These are phyloP conservation scores for Xenotilapia leptura DNA, from an alignment of 2,113 vertebrate genomes.

Conservation along the genomic window DNA sequence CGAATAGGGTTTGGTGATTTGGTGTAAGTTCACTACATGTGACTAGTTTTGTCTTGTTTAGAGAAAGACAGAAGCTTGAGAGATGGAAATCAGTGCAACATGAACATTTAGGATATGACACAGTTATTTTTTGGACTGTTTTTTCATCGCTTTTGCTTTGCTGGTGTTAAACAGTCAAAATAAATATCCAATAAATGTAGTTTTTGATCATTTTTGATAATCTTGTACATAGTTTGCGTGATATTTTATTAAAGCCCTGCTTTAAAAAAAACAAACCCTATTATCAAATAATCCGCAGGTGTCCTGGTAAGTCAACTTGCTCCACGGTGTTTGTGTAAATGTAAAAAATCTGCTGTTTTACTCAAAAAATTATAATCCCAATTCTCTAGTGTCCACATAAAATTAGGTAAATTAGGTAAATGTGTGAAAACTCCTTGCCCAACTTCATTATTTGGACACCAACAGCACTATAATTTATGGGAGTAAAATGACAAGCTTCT, in stretches of 20 bases:
- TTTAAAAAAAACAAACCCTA: not conserved
- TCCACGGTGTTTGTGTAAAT: not conserved
- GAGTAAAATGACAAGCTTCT: not conserved
- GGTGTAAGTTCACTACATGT: not conserved
- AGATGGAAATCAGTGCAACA: not conserved
- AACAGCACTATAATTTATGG: slow-evolving; percentile 21
- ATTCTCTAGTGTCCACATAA: not conserved
- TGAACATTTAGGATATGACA: not conserved
- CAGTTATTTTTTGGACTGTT: not conserved
- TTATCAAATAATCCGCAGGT: not conserved
- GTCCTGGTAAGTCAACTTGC: not conserved
- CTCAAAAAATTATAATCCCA: not conserved
- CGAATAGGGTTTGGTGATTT: not conserved
- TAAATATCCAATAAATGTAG: not conserved
- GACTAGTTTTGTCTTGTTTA: not conserved
- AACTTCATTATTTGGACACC: slow-evolving; percentile 19
- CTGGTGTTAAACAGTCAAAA: not conserved
- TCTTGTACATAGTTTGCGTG: not conserved
- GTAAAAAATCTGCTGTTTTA: not conserved
- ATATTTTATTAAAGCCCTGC: not conserved
- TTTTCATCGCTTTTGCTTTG: not conserved
- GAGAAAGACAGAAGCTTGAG: not conserved
- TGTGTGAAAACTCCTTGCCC: not conserved
- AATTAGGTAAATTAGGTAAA: not conserved
- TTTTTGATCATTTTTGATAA: not conserved